phyloP scores from a whole-genome alignment of 2,888 invertebrate species.

The Biston stratarius region DNA sequence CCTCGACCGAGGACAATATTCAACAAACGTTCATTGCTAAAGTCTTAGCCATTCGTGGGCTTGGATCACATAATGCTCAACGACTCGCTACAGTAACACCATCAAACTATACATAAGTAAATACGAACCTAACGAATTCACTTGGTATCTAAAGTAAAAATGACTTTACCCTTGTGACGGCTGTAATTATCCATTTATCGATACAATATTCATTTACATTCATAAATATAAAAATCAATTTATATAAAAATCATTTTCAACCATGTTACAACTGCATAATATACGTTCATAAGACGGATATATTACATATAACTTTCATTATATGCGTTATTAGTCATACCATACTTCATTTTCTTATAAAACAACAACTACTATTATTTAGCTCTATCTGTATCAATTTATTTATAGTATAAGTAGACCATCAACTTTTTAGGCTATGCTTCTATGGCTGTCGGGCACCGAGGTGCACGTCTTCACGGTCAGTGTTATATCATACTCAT shows the following conservation, averaged over 20 bases:
- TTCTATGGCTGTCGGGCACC: slow-evolving; percentile 52
- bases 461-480: neutral
- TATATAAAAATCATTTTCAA: slow-evolving; percentile 83
- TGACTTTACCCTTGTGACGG: slow-evolving; percentile 46
- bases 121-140: slow-evolving; percentile 70
- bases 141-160: slow-evolving; percentile 65
- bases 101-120: slow-evolving; percentile 62
- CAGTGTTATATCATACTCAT: neutral
- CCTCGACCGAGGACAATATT: slow-evolving; percentile 81
- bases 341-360: slow-evolving; percentile 82
- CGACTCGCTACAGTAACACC: slow-evolving; percentile 78
- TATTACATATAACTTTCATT: slow-evolving; percentile 81
- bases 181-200: slow-evolving; percentile 53
- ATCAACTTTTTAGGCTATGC: slow-evolving; percentile 70
- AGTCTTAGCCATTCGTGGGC: slow-evolving; percentile 81
- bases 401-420: slow-evolving; percentile 71
- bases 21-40: slow-evolving; percentile 85
- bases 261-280: slow-evolving; percentile 76
- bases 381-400: slow-evolving; percentile 69
- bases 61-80: slow-evolving; percentile 86
- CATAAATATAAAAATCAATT: slow-evolving; percentile 80
- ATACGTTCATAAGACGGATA: slow-evolving; percentile 85
- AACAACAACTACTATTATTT: slow-evolving; percentile 84
- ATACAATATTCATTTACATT: slow-evolving; percentile 76
- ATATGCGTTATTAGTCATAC: slow-evolving; percentile 69